Evolutionary conservation across 2,888 invertebrate genomes (phyloP).

Genomic region (Chalcis sispes): DNA sequence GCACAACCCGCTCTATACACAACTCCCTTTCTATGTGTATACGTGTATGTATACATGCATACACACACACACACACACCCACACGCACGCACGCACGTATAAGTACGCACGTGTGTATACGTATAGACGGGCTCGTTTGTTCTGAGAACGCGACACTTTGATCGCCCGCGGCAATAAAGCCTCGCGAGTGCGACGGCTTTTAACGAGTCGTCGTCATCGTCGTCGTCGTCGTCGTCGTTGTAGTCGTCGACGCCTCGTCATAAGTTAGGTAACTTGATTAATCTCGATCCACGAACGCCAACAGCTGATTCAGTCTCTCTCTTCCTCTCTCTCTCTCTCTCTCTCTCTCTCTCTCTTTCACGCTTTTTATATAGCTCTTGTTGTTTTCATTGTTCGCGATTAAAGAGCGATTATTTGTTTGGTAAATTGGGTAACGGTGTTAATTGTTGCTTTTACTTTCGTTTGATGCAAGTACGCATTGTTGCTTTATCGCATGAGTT

Average conservation of each 20-base stretch:
- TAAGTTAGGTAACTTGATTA: neutral
- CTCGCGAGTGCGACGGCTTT: no score
- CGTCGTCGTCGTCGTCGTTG: no score
- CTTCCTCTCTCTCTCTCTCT: neutral
- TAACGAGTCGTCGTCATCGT: no score
- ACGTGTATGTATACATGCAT: no score
- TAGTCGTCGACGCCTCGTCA: neutral
- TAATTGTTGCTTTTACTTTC: conserved; percentile 42
- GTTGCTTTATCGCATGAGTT: no score
- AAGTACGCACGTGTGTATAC: neutral
- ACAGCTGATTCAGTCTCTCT: conserved; percentile 9
- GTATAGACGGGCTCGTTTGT: conserved; percentile 36
- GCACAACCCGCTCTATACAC: neutral
- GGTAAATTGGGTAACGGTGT: conserved; percentile 42
- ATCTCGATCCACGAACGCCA: conserved; percentile 10
- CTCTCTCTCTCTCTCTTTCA: neutral
- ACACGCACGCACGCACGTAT: no score
- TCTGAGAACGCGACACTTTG: conserved; percentile 46
- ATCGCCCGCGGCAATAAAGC: conserved; percentile 27
- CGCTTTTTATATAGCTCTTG: neutral
- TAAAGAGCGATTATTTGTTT: conserved; percentile 19
- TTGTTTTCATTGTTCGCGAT: neutral
- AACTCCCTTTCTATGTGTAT: no score
- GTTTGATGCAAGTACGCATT: neutral
- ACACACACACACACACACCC: no score